Evolutionary conservation across 2,797 vertebrate genomes (phyloP).

Genomic region (Onychomys leucogaster): DNA sequence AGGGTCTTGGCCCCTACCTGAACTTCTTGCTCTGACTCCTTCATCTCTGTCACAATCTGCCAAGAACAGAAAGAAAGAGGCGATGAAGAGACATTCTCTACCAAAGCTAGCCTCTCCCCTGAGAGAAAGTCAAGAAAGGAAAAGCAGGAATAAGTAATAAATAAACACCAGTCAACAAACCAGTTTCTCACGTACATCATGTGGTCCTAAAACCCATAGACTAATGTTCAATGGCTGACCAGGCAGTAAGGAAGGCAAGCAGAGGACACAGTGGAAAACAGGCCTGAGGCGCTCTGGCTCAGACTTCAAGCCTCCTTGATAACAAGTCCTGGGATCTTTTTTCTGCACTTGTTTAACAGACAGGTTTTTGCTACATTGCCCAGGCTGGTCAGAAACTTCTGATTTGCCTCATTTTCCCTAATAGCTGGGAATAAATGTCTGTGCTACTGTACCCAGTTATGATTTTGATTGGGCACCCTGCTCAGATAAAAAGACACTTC

Average conservation of each 20-base stretch:
- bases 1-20: constrained; percentile 81
- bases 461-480: neutral
- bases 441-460: neutral
- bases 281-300: neutral
- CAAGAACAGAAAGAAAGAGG: constrained; percentile 53
- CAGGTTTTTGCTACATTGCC: neutral
- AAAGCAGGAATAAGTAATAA: constrained; percentile 38
- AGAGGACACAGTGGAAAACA: constrained; percentile 2
- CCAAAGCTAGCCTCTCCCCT: constrained; percentile 1
- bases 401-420: neutral
- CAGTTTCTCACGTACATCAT: neutral
- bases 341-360: neutral
- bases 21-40: constrained; percentile 84
- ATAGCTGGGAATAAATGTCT: neutral
- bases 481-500: neutral
- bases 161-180: neutral
- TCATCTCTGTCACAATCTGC: constrained; percentile 89
- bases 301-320: neutral
- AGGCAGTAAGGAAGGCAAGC: constrained; percentile 29
- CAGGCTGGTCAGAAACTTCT: neutral
- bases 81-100: neutral
- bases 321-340: neutral
- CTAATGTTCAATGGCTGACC: neutral
- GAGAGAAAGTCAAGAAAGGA: constrained; percentile 44
- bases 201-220: constrained; percentile 38